Percentiles rank a stretch among this genome's conserved stretches.
Evolutionary conservation across 2,888 invertebrate genomes (phyloP).

Genomic region (Anagyrus pseudococci): DNA sequence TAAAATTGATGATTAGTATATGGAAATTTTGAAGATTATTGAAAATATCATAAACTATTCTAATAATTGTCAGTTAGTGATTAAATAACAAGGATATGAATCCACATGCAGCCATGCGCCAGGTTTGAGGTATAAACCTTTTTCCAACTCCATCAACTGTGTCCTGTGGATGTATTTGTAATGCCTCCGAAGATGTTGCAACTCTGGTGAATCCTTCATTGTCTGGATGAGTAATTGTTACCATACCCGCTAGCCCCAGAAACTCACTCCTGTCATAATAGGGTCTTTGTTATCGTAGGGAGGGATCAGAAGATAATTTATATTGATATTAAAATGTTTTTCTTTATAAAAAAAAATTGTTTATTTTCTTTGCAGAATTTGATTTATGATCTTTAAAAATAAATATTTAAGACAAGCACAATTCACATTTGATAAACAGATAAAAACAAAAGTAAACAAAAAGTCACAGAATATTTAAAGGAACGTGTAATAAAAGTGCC

Average conservation of each 20-base stretch:
- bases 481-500: not conserved
- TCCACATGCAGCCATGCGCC: conserved; percentile 50
- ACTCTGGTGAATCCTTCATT: conserved; percentile 56
- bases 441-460: not conserved
- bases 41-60: conserved; percentile 7
- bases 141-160: conserved; percentile 54
- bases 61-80: conserved; percentile 1
- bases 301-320: conserved; percentile 17
- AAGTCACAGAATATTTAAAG: not conserved
- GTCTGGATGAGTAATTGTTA: conserved; percentile 75
- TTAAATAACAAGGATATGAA: conserved; percentile 11
- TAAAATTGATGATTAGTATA: not conserved
- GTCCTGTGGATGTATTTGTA: conserved; percentile 53
- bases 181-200: conserved; percentile 49
- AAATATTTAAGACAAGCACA: not conserved
- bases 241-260: conserved; percentile 75
- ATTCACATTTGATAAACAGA: not conserved
- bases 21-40: not conserved
- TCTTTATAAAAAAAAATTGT: not conserved
- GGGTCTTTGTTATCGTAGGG: conserved; percentile 43
- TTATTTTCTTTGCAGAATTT: too few relatives aligned
- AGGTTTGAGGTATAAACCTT: conserved; percentile 52
- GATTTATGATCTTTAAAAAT: not conserved
- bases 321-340: not conserved
- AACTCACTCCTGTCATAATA: conserved; percentile 70